Conservation (phyloP, 2,888 invertebrate species). For the Zonitis immaculata region DNA sequence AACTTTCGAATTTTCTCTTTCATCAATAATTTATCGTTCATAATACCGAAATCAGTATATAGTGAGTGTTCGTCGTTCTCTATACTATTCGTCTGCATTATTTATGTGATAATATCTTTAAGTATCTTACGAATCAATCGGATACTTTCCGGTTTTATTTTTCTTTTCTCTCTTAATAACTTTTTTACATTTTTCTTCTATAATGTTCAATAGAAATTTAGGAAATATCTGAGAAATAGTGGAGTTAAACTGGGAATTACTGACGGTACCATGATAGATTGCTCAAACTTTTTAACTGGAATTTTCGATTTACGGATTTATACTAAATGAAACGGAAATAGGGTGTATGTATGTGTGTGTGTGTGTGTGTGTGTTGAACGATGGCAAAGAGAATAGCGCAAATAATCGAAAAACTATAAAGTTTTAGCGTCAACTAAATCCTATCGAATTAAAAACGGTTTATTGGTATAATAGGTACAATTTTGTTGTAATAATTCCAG, state of each 20-base stretch:
- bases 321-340: not conserved
- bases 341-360: no score
- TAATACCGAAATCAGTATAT: not conserved
- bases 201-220: not conserved
- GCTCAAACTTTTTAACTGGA: conserved; percentile 1
- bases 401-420: not conserved
- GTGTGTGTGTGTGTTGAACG: no score
- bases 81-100: conserved; percentile 9
- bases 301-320: conserved; percentile 2
- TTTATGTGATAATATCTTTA: conserved; percentile 16
- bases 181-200: not conserved
- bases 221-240: not conserved
- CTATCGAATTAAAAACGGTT: not conserved
- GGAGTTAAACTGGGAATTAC: not conserved
- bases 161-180: not conserved
- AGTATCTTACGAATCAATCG: conserved; percentile 13
- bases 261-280: not conserved
- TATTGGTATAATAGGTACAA: not conserved
- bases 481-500: not conserved
- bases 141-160: not conserved
- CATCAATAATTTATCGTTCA: not conserved
- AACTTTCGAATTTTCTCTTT: not conserved
- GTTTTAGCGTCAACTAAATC: not conserved
- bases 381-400: not conserved
- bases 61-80: not conserved